Percentiles rank a stretch among this genome's conserved stretches.
phyloP scores from a whole-genome alignment of 2,888 invertebrate species.

The Drosophila kuntzei region DNA sequence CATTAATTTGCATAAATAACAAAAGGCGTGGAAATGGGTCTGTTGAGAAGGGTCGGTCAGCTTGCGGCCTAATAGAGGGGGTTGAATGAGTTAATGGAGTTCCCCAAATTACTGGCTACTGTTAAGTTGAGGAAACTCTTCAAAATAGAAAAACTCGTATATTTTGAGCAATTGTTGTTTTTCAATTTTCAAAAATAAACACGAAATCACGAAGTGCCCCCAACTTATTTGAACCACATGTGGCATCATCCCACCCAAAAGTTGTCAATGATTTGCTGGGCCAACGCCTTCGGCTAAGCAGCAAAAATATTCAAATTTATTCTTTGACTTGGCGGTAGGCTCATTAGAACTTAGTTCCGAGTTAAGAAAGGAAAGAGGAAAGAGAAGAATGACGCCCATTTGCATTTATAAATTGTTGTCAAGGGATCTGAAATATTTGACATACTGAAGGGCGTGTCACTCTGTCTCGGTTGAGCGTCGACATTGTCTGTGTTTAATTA shows the following conservation, averaged over 20 bases:
- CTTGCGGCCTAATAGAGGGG: conserved; percentile 1
- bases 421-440: conserved; percentile 63
- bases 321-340: conserved; percentile 50
- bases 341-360: conserved; percentile 54
- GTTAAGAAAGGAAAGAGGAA: background rate
- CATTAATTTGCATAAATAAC: conserved; percentile 74
- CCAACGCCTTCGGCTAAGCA: conserved; percentile 31
- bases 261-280: conserved; percentile 49
- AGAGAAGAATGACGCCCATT: conserved; percentile 48
- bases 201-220: conserved; percentile 28
- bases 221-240: conserved; percentile 40
- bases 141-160: conserved; percentile 37
- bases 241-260: conserved; percentile 33
- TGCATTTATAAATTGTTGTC: conserved; percentile 73
- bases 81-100: conserved; percentile 35
- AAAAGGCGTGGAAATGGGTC: conserved; percentile 50
- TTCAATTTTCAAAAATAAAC: conserved; percentile 66
- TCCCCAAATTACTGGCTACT: conserved; percentile 13
- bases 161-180: conserved; percentile 50
- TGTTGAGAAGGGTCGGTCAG: conserved; percentile 50
- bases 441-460: conserved; percentile 44
- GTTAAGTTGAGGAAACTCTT: conserved; percentile 40
- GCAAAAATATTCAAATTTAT: conserved; percentile 54
- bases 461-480: conserved; percentile 9
- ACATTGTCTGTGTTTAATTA: conserved; percentile 76